Evolutionary conservation across 2,888 invertebrate genomes (phyloP), one percentile per base, ranked within the genome.

Genomic region (Rhagonycha fulva): DNA sequence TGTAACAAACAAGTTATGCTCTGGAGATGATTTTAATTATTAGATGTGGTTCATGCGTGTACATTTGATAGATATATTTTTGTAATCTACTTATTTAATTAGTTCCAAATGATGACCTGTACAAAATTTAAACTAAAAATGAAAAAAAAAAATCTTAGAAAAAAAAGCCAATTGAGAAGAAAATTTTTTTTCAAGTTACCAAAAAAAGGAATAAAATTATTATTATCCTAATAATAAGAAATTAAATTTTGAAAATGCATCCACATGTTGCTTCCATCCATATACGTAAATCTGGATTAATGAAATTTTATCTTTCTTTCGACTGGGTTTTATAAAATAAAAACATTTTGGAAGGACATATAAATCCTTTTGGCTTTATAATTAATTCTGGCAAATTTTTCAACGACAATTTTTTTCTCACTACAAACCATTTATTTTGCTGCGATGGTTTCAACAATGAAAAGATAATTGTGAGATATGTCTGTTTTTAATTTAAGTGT

Each of bases 391-490:
- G 12, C 32, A 32, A 32, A 32, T 32, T 32, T 47, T 47, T 47
- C 47, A 47, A 47, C 47, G 47, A n/a, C 47, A 12, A 47, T 47
- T 47, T 47, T 47, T 47, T 47, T 47, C 47, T n/a, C n/a, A 47
- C 47, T 47, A 47, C 47, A 47, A 47, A 47, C 47, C 12, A 47
- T 28, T 28, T 28, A 28, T 47, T 47, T 47, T 47, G 4, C 5
- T n/a, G 47, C n/a, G 0, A n/a, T 47, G 47, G 47, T 47, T n/a
- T n/a, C 47, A 74, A 77, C 77, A 77, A 72, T 72, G n/a, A 62
- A 12, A 24, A 47, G 28, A 68, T 74, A 76, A 77, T 75, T 77
- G 75, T 70, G 69, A 74, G 74, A 74, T 74, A 68, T 71, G 71
- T 60, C 66, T 9, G 47, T 47, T 71, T 68, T 76, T 69, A 68